Evolutionary conservation across 2,113 vertebrate species (phyloP).

Genomic region (Piprites chloris): DNA sequence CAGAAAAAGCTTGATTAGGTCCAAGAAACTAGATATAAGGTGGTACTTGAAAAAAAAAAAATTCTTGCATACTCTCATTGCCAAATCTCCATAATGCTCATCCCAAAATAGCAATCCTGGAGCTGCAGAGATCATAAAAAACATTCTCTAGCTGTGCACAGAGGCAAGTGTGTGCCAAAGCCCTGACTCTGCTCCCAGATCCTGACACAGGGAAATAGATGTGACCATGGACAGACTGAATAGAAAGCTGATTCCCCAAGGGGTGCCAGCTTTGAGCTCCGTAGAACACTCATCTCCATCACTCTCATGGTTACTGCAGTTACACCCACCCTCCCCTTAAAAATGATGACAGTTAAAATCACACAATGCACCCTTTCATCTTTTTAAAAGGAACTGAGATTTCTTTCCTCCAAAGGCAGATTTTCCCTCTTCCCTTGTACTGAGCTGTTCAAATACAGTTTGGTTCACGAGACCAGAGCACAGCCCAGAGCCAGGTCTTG

Average conservation of each 20-base stretch:
- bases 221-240: background rate
- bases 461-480: background rate
- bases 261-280: background rate
- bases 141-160: background rate
- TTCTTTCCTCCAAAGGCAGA: background rate
- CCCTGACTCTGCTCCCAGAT: background rate
- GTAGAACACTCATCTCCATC: background rate
- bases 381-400: background rate
- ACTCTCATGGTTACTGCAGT: background rate
- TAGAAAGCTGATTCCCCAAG: background rate
- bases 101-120: background rate
- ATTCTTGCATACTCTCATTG: background rate
- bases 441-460: background rate
- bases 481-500: background rate
- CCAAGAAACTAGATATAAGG: background rate
- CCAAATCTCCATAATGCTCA: background rate
- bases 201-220: background rate
- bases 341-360: background rate
- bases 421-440: background rate
- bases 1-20: background rate
- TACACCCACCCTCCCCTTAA: background rate
- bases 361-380: fast-evolving
- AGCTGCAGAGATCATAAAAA: background rate
- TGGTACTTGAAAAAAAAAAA: background rate
- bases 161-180: background rate